Evolutionary conservation across 2,888 invertebrate genomes (phyloP).

Genomic region (Limenitis camilla): DNA sequence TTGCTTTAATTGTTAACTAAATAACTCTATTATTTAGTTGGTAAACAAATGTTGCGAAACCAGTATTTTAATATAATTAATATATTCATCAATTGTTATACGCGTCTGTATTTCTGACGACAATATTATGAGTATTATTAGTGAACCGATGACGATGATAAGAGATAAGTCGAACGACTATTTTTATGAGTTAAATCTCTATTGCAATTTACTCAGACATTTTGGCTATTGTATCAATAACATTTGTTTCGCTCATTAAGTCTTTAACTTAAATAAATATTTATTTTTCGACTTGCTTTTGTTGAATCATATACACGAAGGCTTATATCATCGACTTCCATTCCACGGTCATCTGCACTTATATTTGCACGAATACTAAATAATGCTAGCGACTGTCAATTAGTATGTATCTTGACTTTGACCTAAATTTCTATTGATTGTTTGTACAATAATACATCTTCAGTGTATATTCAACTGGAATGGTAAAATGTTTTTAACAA

Average conservation of each 20-base stretch:
- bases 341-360: constrained; percentile 8
- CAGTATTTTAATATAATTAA: no score
- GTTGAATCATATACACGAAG: constrained; percentile 5
- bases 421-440: constrained; percentile 14
- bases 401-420: constrained; percentile 21
- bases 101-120: no score
- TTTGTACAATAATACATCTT: constrained; percentile 7
- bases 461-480: not conserved
- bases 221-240: constrained; percentile 53
- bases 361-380: constrained; percentile 15
- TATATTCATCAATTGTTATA: no score
- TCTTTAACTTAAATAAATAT: constrained; percentile 39
- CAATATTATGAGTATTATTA: no score
- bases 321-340: constrained; percentile 12
- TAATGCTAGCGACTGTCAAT: constrained; percentile 20
- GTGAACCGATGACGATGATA: no score
- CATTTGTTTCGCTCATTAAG: constrained; percentile 59
- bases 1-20: constrained; percentile 33
- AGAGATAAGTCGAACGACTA: no score
- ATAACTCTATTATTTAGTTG: not conserved
- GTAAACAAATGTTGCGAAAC: no score
- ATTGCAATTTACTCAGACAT: not conserved
- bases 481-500: not conserved
- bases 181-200: no score
- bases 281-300: constrained; percentile 18